These are phyloP conservation scores for Umimayanthus chanpuru DNA, from an alignment of 92 coral and sea anemone genomes.

Conservation along the genomic window DNA sequence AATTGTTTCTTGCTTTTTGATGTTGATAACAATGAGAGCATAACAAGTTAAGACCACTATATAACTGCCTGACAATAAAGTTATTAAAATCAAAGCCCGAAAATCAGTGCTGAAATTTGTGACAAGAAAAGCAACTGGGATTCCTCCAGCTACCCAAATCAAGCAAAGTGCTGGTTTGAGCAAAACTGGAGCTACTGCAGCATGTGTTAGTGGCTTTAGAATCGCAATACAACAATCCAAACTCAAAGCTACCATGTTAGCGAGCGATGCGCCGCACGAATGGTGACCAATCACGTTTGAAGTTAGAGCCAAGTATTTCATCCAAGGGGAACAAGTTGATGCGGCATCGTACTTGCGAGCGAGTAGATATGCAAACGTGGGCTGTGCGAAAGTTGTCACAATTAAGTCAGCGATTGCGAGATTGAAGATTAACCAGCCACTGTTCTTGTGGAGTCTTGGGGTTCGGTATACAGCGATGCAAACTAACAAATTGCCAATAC, in stretches of 20 bases:
- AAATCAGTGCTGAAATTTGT: neutral
- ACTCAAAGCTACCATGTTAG: constrained; percentile 31
- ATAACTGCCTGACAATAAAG: neutral
- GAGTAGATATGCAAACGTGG: neutral
- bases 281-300: neutral
- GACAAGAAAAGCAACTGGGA: neutral
- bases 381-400: neutral
- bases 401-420: constrained; percentile 14
- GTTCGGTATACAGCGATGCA: neutral
- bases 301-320: neutral
- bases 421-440: neutral
- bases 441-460: constrained; percentile 4
- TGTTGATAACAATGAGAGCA: neutral
- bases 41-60: neutral
- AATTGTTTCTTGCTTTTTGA: neutral
- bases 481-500: neutral
- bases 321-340: neutral
- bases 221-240: constrained; percentile 42
- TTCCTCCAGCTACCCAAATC: neutral
- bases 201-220: constrained; percentile 6
- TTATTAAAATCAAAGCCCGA: neutral
- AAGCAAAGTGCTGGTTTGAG: neutral
- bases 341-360: neutral
- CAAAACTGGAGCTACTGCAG: neutral
- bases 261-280: constrained; percentile 22